Conservation (phyloP, 2,797 vertebrate genomes). For the Chaunax sp. region DNA sequence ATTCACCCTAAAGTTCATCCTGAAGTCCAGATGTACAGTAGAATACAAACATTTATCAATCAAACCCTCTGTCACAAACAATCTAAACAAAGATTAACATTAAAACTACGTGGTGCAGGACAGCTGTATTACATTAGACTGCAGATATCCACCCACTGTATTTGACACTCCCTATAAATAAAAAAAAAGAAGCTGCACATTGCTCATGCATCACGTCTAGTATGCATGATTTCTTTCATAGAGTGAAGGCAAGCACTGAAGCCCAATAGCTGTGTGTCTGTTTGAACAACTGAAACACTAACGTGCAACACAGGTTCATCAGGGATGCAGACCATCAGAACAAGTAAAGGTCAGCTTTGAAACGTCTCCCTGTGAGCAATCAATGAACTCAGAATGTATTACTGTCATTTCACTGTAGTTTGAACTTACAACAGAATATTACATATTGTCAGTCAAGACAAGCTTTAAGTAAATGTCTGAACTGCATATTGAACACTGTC, state of each 20-base stretch:
- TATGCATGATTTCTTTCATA: background rate
- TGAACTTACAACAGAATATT: conserved; percentile 50
- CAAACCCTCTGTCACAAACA: background rate
- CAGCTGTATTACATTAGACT: background rate
- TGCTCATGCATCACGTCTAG: conserved; percentile 5
- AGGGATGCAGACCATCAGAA: conserved; percentile 60
- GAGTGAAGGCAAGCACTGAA: background rate
- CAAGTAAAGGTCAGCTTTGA: conserved; percentile 77
- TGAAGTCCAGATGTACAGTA: background rate
- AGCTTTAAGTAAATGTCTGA: conserved; percentile 41
- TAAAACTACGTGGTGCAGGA: too few relatives aligned
- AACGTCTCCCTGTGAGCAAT: conserved; percentile 64
- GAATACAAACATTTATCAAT: background rate
- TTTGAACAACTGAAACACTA: conserved; percentile 45
- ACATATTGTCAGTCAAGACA: background rate
- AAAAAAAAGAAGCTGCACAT: conserved; percentile 9
- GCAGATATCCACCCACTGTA: background rate
- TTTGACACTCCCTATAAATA: conserved; percentile 1
- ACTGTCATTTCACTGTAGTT: conserved; percentile 44
- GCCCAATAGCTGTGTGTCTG: conserved; percentile 21
- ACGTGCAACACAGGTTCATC: conserved; percentile 68
- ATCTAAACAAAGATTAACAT: background rate
- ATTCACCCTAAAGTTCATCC: too few relatives aligned
- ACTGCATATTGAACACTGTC: conserved; percentile 4
- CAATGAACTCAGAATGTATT: conserved; percentile 71